Percentiles rank a stretch among this genome's conserved stretches.
Conservation (phyloP, 2,888 invertebrate genomes). For the Cerastis leucographa region DNA sequence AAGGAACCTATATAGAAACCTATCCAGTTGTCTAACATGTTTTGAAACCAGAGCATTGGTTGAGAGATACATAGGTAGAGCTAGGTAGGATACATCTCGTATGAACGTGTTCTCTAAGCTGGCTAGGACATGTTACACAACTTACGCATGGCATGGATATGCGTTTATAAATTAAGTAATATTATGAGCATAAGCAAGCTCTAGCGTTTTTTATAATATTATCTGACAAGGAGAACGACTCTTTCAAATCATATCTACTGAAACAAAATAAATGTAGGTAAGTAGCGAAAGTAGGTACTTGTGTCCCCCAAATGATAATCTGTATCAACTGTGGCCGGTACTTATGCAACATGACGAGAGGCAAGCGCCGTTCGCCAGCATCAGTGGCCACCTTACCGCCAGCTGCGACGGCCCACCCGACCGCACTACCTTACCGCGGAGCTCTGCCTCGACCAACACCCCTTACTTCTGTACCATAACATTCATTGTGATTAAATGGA, state of each 20-base stretch:
- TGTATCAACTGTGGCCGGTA: slow-evolving; percentile 84
- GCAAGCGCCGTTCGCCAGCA: slow-evolving; percentile 76
- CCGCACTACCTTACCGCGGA: slow-evolving; percentile 38
- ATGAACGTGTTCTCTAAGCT: slow-evolving; percentile 12
- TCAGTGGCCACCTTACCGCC: slow-evolving; percentile 79
- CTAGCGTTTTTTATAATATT: slow-evolving; percentile 33
- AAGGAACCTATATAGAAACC: not conserved
- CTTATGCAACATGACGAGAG: slow-evolving; percentile 84
- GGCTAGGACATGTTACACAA: slow-evolving; percentile 27
- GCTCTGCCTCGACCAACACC: slow-evolving; percentile 50
- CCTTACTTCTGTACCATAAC: slow-evolving; percentile 41
- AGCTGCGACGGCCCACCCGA: slow-evolving; percentile 67
- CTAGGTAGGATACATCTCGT: slow-evolving; percentile 5
- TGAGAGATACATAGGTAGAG: not conserved
- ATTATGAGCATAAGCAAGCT: not conserved
- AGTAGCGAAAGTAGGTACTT: slow-evolving; percentile 87
- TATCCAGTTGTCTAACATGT: not conserved
- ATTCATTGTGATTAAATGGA: slow-evolving; percentile 44
- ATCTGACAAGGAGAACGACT: slow-evolving; percentile 64
- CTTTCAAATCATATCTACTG: slow-evolving; percentile 55
- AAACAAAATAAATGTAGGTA: slow-evolving; percentile 72
- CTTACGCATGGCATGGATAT: not conserved
- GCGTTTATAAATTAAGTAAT: not conserved
- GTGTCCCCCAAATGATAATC: slow-evolving; percentile 90
- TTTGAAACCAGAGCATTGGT: slow-evolving; percentile 19